These are phyloP conservation scores for Addax nasomaculatus DNA, from an alignment of 2,113 vertebrate species.

Conservation along the genomic window DNA sequence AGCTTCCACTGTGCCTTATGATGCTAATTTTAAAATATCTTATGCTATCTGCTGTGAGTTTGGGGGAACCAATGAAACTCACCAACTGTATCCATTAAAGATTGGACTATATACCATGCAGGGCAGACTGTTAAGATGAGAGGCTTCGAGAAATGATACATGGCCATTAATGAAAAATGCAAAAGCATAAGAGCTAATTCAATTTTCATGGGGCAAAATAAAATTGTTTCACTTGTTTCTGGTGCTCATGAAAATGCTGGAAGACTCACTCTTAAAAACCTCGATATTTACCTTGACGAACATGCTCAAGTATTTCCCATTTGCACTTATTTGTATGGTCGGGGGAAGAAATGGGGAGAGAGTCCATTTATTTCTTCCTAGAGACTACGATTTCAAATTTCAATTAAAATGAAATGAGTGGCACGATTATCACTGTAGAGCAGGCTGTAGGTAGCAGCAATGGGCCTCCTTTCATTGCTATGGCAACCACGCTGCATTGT, in stretches of 20 bases:
- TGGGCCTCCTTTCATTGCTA: constrained; percentile 85
- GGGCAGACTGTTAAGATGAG: not conserved
- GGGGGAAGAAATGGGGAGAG: constrained; percentile 13
- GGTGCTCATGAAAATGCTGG: not conserved
- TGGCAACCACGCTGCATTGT: constrained; percentile 87
- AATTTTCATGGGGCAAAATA: not conserved
- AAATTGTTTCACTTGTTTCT: not conserved
- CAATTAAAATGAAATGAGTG: constrained; percentile 90
- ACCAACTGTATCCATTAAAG: not conserved
- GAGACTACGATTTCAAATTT: constrained; percentile 87
- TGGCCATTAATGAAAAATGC: constrained; percentile 63
- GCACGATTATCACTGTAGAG: constrained; percentile 85
- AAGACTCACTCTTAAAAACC: constrained; percentile 57
- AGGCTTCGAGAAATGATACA: constrained; percentile 48
- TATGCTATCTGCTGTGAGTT: not conserved
- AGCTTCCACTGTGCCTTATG: not conserved
- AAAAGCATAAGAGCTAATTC: constrained; percentile 53
- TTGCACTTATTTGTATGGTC: constrained; percentile 36
- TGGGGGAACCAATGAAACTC: constrained; percentile 30
- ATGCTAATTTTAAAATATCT: constrained; percentile 26
- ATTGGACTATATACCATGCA: not conserved
- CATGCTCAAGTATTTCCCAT: constrained; percentile 72
- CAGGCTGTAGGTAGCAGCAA: constrained; percentile 83
- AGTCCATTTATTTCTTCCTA: constrained; percentile 79
- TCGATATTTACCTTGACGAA: constrained; percentile 72